Conservation (phyloP, 2,113 vertebrate species). For the Naja naja region DNA sequence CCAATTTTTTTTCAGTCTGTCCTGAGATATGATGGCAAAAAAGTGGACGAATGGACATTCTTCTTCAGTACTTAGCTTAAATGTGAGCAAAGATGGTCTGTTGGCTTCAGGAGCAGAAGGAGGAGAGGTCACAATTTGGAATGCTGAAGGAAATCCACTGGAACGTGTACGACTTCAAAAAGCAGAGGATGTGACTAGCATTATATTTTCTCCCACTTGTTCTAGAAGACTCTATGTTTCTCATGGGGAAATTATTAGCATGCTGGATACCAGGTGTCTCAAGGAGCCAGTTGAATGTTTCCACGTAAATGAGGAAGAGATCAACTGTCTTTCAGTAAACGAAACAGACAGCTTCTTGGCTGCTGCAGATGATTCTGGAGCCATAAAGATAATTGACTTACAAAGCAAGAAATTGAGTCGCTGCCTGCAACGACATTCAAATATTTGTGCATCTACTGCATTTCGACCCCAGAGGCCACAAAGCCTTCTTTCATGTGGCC, state of each 20-base stretch:
- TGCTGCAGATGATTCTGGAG: conserved; percentile 86
- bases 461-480: conserved; percentile 90
- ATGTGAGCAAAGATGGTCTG: conserved; percentile 71
- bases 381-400: conserved; percentile 84
- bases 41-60: conserved; percentile 82
- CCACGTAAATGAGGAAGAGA: conserved; percentile 86
- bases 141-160: conserved; percentile 65
- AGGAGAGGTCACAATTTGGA: conserved; percentile 84
- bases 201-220: conserved; percentile 74
- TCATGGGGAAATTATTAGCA: conserved; percentile 79
- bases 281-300: conserved; percentile 71
- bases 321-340: conserved; percentile 85
- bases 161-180: conserved; percentile 66
- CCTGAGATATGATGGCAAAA: conserved; percentile 73
- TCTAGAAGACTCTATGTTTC: conserved; percentile 75
- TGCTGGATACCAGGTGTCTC: conserved; percentile 80
- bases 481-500: conserved; percentile 89
- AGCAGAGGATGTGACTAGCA: conserved; percentile 76
- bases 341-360: conserved; percentile 79
- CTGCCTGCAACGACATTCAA: conserved; percentile 86
- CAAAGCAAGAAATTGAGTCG: conserved; percentile 81
- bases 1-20: conserved; percentile 17
- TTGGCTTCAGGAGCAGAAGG: conserved; percentile 86
- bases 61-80: conserved; percentile 78
- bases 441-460: conserved; percentile 91